Conservation (phyloP, 2,797 vertebrate genomes). For the Octomys mimax region DNA sequence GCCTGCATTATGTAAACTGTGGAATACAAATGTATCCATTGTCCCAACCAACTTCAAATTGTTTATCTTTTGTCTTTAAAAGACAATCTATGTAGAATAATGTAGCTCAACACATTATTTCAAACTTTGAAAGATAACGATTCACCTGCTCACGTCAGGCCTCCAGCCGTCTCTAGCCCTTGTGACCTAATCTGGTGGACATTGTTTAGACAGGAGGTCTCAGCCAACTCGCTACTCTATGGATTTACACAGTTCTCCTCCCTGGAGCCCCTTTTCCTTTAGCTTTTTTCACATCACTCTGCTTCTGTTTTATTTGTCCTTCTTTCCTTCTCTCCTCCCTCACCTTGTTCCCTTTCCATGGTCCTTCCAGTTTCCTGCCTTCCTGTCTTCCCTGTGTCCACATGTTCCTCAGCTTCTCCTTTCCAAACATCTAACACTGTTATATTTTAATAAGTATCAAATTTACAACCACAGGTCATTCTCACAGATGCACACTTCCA, state of each 20-base stretch:
- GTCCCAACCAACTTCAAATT: neutral
- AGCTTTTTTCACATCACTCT: neutral
- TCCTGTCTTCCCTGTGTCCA: neutral
- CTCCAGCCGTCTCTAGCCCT: neutral
- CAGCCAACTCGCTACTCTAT: neutral
- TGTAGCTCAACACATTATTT: neutral
- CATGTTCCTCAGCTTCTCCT: neutral
- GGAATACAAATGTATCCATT: neutral
- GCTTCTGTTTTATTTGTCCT: neutral
- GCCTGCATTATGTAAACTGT: neutral
- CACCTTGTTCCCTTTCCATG: neutral
- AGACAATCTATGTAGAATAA: neutral
- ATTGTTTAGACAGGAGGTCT: neutral
- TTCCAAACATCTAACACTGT: neutral
- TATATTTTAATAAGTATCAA: neutral
- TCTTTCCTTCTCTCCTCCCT: neutral
- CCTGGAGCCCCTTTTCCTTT: neutral
- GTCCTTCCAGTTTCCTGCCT: neutral
- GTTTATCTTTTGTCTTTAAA: neutral
- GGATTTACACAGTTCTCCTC: neutral
- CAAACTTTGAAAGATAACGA: neutral
- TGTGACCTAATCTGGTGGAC: neutral
- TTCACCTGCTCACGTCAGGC: neutral
- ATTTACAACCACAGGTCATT: neutral
- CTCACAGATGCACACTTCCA: constrained; percentile 20